These are phyloP conservation scores for Caenorhabditis briggsae DNA, from an alignment of 1,140 invertebrate species.

Conservation along the genomic window DNA sequence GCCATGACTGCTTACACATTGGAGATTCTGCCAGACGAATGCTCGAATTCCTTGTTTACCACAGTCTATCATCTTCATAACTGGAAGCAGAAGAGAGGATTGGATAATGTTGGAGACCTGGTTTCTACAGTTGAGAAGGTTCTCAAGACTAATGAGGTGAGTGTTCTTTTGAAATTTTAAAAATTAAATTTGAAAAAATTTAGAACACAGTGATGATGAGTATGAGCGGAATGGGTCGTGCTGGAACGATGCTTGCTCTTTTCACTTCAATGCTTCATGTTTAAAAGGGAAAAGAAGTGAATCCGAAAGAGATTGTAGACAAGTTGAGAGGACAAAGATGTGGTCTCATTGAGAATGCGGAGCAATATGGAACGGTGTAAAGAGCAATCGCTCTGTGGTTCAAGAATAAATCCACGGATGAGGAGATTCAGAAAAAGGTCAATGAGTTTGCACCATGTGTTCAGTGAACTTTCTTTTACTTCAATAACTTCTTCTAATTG, in stretches of 20 bases:
- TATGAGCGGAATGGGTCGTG: constrained; percentile 13
- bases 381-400: constrained; percentile 1
- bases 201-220: constrained; percentile 14
- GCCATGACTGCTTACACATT: constrained; percentile 8
- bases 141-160: constrained; percentile 13
- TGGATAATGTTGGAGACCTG: constrained; percentile 15
- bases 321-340: neutral
- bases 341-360: neutral
- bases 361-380: neutral
- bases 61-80: constrained; percentile 51
- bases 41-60: constrained; percentile 57
- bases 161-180: neutral
- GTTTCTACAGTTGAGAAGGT: constrained; percentile 14
- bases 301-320: neutral
- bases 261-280: constrained; percentile 2
- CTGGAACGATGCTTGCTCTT: neutral
- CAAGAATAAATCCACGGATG: neutral
- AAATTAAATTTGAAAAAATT: neutral
- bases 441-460: neutral
- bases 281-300: constrained; percentile 27
- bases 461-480: neutral
- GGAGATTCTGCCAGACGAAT: constrained; percentile 35
- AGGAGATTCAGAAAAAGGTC: constrained; percentile 2
- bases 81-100: constrained; percentile 18
- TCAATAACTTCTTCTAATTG: too few relatives aligned